A percentile compares a stretch with the other conserved stretches of the same genome.
Conservation (phyloP, 2,888 invertebrate genomes). For the Mechanitis mazaeus region DNA sequence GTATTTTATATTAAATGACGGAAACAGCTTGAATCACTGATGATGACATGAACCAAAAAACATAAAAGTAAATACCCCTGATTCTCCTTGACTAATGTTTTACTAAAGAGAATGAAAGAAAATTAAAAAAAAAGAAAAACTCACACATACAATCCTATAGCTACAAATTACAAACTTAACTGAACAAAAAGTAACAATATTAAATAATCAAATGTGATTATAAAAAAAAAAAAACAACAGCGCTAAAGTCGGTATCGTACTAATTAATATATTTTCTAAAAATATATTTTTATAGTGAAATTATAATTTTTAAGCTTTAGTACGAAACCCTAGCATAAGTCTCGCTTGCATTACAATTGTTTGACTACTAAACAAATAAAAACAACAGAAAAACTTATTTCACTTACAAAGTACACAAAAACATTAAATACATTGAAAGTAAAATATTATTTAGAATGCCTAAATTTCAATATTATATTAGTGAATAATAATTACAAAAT, state of each 20-base stretch:
- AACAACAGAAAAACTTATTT: background rate
- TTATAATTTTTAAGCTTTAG: background rate
- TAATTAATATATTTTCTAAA: slow-evolving; percentile 12
- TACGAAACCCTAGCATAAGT: background rate
- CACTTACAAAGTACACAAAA: background rate
- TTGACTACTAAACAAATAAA: background rate
- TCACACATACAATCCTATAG: slow-evolving; percentile 33
- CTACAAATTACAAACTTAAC: slow-evolving; percentile 60
- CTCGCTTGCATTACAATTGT: background rate
- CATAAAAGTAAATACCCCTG: slow-evolving; percentile 13
- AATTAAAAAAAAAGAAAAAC: slow-evolving; percentile 24
- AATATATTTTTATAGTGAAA: slow-evolving; percentile 1
- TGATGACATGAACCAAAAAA: background rate
- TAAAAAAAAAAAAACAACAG: slow-evolving; percentile 21
- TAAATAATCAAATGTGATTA: slow-evolving; percentile 34
- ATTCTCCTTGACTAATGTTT: slow-evolving; percentile 20
- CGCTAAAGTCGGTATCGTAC: slow-evolving; percentile 1
- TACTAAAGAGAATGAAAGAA: slow-evolving; percentile 12
- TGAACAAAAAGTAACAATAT: slow-evolving; percentile 46
- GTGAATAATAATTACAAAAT: too few relatives aligned
- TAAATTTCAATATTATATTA: too few relatives aligned
- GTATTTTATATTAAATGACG: background rate
- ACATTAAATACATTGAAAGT: background rate
- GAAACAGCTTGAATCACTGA: background rate
- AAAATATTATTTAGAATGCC: too few relatives aligned